Evolutionary conservation across 2,888 invertebrate species (phyloP).

Genomic region (Cyclophora albipunctata): DNA sequence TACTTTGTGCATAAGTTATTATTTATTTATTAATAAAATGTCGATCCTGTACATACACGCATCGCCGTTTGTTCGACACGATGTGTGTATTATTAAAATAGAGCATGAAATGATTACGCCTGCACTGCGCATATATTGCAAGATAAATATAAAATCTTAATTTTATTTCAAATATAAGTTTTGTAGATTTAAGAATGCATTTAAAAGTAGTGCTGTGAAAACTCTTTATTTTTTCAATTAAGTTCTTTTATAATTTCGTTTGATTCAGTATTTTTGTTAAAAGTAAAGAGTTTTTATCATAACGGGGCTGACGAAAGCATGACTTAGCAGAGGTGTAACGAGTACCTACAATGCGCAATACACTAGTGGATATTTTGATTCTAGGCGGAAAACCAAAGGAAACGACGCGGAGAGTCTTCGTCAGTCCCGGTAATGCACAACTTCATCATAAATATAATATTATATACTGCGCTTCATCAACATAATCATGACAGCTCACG

Average conservation of each 20-base stretch:
- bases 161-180: conserved; percentile 12
- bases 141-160: conserved; percentile 20
- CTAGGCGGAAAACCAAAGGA: conserved; percentile 47
- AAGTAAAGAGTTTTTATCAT: conserved; percentile 39
- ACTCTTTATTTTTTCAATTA: conserved; percentile 30
- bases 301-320: conserved; percentile 48
- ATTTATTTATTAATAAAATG: not conserved
- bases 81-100: conserved; percentile 7
- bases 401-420: conserved; percentile 44
- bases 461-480: conserved; percentile 27
- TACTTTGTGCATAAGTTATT: not conserved
- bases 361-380: conserved; percentile 40
- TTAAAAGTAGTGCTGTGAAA: conserved; percentile 31
- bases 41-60: no score
- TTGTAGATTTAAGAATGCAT: conserved; percentile 18
- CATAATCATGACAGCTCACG: conserved; percentile 26
- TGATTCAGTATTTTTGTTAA: conserved; percentile 3
- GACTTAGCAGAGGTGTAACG: conserved; percentile 28
- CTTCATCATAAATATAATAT: conserved; percentile 23
- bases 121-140: conserved; percentile 32
- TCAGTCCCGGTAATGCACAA: conserved; percentile 42
- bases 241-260: not conserved
- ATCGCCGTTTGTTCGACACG: no score
- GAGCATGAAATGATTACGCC: conserved; percentile 28
- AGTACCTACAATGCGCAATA: conserved; percentile 23